phyloP scores from a whole-genome alignment of 2,797 vertebrate genomes.

The Lateolabrax maculatus region DNA sequence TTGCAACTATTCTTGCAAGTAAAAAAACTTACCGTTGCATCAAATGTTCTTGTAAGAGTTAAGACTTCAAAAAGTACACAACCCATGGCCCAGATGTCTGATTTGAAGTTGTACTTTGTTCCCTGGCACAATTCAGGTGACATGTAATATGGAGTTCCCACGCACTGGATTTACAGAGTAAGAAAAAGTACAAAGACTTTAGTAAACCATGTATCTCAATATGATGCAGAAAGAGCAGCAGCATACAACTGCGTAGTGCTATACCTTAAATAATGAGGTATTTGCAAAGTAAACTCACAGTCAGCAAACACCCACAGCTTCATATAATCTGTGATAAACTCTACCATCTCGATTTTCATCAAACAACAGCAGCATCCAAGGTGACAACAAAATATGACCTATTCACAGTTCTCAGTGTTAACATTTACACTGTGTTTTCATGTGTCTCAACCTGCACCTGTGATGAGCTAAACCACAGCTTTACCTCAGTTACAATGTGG shows the following conservation, averaged over 20 bases:
- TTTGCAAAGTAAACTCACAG: slow-evolving; percentile 9
- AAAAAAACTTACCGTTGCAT: slow-evolving; percentile 91
- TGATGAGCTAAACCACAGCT: not conserved
- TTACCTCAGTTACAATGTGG: not conserved
- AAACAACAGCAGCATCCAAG: slow-evolving; percentile 12
- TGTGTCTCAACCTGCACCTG: not conserved
- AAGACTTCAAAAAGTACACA: slow-evolving; percentile 97
- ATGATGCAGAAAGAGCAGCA: not conserved
- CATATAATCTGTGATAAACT: not conserved
- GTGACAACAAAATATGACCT: not conserved
- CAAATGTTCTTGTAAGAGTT: slow-evolving; percentile 97
- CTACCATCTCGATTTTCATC: not conserved
- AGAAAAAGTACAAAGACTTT: not conserved
- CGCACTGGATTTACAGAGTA: slow-evolving; percentile 86
- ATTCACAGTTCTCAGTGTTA: not conserved
- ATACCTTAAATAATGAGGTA: not conserved
- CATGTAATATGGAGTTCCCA: slow-evolving; percentile 99
- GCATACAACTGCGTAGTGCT: not conserved
- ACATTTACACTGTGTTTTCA: not conserved
- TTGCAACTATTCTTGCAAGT: not conserved
- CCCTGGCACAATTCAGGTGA: slow-evolving; percentile 98
- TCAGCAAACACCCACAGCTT: not conserved
- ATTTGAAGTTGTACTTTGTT: slow-evolving; percentile 98
- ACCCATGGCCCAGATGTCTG: slow-evolving; percentile 99
- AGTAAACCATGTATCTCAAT: not conserved